Conservation (phyloP, 2,888 invertebrate genomes). For the Blomia tropicalis region DNA sequence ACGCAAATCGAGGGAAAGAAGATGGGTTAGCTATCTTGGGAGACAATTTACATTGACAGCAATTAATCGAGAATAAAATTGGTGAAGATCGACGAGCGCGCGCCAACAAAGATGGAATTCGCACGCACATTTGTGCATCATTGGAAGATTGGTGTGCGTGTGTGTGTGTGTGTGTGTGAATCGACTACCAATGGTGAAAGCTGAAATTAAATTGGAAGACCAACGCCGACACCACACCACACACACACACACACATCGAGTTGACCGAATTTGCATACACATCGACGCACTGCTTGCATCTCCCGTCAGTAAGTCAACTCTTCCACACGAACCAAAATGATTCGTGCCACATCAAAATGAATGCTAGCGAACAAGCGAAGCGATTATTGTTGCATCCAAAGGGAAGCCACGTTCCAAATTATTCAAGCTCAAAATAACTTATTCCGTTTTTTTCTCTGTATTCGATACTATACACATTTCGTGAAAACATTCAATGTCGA, state of each 20-base stretch:
- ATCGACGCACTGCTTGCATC: not conserved
- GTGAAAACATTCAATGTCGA: not conserved
- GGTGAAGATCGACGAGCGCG: slow-evolving; percentile 8
- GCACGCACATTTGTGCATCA: not conserved
- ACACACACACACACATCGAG: not conserved
- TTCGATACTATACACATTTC: not conserved
- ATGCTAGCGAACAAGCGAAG: no score
- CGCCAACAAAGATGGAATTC: slow-evolving; percentile 1
- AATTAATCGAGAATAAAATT: slow-evolving; percentile 14
- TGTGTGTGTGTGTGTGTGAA: not conserved
- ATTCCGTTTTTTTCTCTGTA: not conserved
- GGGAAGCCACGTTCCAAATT: not conserved
- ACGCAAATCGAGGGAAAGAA: not conserved
- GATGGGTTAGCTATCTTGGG: not conserved
- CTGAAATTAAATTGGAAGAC: not conserved
- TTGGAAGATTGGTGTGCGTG: not conserved
- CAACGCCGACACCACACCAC: not conserved
- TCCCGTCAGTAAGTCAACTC: not conserved
- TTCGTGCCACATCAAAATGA: no score
- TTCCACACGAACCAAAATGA: no score
- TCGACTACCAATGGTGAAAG: not conserved
- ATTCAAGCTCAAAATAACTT: not conserved
- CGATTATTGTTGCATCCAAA: no score
- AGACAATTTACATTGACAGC: slow-evolving; percentile 15
- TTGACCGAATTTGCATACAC: slow-evolving; percentile 11